Evolutionary conservation across 2,797 vertebrate species (phyloP).

Genomic region (Dipus sagitta): DNA sequence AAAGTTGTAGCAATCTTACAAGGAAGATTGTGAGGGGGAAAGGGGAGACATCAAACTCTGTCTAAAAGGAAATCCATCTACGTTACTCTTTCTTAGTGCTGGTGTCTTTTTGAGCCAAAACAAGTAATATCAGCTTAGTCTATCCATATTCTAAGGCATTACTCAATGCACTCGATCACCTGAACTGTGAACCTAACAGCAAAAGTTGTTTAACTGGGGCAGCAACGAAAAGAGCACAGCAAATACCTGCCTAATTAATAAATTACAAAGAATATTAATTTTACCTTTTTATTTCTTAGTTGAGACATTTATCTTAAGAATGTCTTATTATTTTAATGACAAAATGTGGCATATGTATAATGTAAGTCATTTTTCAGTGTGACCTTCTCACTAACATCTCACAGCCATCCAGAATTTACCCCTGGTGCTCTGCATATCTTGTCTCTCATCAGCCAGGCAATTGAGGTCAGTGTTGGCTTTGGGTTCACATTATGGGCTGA

Average conservation of each 20-base stretch:
- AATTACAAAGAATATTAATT: not conserved
- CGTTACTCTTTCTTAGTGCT: not conserved
- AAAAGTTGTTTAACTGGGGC: not conserved
- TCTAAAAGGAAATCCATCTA: not conserved
- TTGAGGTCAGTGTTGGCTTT: not conserved
- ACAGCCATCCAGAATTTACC: not conserved
- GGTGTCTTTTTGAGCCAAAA: not conserved
- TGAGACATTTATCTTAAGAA: not conserved
- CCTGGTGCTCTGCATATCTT: not conserved
- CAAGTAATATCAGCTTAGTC: not conserved
- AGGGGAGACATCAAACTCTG: fast-evolving
- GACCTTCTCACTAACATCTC: not conserved
- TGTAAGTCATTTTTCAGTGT: not conserved
- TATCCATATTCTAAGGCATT: not conserved
- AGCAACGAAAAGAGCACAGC: not conserved
- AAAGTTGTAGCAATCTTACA: not conserved
- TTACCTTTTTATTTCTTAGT: not conserved
- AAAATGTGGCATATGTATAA: not conserved
- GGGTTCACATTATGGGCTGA: not conserved
- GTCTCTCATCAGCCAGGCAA: not conserved
- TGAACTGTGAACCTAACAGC: not conserved
- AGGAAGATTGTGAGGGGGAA: not conserved
- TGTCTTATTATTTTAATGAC: not conserved
- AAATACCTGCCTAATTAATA: not conserved
- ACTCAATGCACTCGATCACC: not conserved